Evolutionary conservation across 2,888 invertebrate genomes (phyloP).

Genomic region (Eurytoma californica): DNA sequence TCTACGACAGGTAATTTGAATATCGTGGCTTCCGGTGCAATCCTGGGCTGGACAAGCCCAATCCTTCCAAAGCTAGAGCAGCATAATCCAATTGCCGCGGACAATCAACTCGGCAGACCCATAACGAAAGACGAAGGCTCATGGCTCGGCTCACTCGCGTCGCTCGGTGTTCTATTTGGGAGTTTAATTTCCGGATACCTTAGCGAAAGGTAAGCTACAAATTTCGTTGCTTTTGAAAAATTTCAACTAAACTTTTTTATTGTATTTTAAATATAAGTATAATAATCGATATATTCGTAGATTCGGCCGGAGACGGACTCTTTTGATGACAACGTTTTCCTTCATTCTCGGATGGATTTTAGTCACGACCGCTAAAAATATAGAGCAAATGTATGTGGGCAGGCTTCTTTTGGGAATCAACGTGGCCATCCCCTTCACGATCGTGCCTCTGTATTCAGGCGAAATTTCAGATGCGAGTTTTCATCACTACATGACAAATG

Average conservation of each 20-base stretch:
- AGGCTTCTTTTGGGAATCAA: slow-evolving; percentile 80
- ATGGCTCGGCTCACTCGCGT: slow-evolving; percentile 85
- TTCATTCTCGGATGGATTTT: slow-evolving; percentile 84
- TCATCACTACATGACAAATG: neutral
- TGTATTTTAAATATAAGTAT: too few relatives aligned
- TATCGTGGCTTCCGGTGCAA: slow-evolving; percentile 75
- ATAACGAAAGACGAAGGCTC: slow-evolving; percentile 79
- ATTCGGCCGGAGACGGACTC: slow-evolving; percentile 83
- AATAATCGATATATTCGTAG: slow-evolving; percentile 60
- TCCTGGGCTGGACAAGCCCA: slow-evolving; percentile 77
- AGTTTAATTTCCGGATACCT: slow-evolving; percentile 84
- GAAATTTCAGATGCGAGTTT: slow-evolving; percentile 85
- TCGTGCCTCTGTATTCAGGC: slow-evolving; percentile 90
- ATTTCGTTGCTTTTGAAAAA: neutral
- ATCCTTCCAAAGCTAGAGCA: slow-evolving; percentile 64
- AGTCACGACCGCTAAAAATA: slow-evolving; percentile 77
- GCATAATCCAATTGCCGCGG: slow-evolving; percentile 51
- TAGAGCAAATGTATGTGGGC: slow-evolving; percentile 78
- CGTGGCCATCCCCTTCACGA: slow-evolving; percentile 83
- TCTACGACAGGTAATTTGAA: slow-evolving; percentile 75
- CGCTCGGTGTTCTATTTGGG: slow-evolving; percentile 83
- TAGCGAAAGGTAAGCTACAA: slow-evolving; percentile 75
- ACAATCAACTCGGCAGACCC: slow-evolving; percentile 74
- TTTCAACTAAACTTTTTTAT: too few relatives aligned
- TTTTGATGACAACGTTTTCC: slow-evolving; percentile 81